Percentiles rank a stretch among this genome's conserved stretches.
These are phyloP conservation scores for Tenualosa thibaudeaui DNA, from an alignment of 2,797 vertebrate species.

Conservation along the genomic window DNA sequence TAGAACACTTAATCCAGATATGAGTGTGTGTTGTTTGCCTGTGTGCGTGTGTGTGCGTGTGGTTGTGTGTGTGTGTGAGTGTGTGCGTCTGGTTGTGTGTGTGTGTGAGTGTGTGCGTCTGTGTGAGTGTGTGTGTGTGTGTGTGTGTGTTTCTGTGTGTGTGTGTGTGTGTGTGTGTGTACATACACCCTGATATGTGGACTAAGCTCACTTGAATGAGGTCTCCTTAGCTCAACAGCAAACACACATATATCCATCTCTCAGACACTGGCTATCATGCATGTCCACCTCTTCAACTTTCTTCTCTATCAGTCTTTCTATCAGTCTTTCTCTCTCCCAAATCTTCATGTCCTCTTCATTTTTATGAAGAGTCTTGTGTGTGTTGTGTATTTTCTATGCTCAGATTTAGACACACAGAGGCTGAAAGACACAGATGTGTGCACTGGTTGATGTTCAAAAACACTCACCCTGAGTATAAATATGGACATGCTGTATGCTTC, in stretches of 20 bases:
- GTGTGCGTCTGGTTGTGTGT: background rate
- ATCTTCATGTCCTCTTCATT: background rate
- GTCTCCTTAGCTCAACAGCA: background rate
- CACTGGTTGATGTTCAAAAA: background rate
- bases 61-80: slow-evolving; percentile 1
- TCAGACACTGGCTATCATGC: background rate
- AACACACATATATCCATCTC: background rate
- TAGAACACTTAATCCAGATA: slow-evolving; percentile 27
- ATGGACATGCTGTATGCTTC: background rate
- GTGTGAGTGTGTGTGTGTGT: background rate
- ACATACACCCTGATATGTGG: background rate
- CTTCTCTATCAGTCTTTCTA: background rate
- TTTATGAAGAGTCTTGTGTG: background rate
- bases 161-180: background rate
- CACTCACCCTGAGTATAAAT: background rate
- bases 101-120: background rate
- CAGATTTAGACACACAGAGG: background rate
- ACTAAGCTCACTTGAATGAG: background rate
- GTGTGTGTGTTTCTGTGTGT: background rate
- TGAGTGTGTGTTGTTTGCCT: slow-evolving; percentile 28
- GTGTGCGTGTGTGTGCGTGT: background rate
- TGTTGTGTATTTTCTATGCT: background rate
- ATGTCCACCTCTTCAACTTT: background rate
- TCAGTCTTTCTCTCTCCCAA: background rate
- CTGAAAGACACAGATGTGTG: background rate